Percentiles rank a stretch among this genome's conserved stretches.
Evolutionary conservation across 1,140 invertebrate genomes (phyloP).

Genomic region (Hirudo medicinalis): DNA sequence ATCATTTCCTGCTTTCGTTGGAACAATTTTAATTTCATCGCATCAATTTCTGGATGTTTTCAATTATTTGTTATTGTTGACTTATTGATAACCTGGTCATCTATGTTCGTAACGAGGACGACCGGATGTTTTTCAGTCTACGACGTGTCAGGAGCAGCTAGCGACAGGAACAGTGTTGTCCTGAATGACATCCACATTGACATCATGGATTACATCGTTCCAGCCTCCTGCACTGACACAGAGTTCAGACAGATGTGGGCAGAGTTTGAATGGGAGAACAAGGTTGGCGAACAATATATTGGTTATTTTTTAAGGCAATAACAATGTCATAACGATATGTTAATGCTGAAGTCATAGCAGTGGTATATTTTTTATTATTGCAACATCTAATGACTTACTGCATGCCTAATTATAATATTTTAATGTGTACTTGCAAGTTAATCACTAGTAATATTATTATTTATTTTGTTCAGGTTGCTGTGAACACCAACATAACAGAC

Average conservation of each 20-base stretch:
- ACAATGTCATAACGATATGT: too few relatives aligned
- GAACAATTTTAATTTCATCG: background rate
- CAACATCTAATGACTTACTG: too few relatives aligned
- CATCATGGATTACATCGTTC: constrained; percentile 99
- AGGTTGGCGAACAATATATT: constrained; percentile 49
- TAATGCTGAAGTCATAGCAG: too few relatives aligned
- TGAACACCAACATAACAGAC: constrained; percentile 85
- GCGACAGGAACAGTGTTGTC: constrained; percentile 89
- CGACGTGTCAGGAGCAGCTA: constrained; percentile 79
- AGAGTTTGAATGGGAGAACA: constrained; percentile 99
- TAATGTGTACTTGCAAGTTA: too few relatives aligned
- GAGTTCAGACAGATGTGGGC: constrained; percentile 99
- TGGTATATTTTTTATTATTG: too few relatives aligned
- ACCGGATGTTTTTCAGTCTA: constrained; percentile 55
- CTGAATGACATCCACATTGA: constrained; percentile 98
- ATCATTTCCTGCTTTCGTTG: background rate
- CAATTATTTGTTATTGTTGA: constrained; percentile 20
- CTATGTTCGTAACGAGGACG: background rate
- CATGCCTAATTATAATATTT: too few relatives aligned
- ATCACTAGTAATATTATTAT: too few relatives aligned
- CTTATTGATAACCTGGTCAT: background rate
- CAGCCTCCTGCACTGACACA: constrained; percentile 80
- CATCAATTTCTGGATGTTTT: background rate
- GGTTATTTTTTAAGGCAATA: too few relatives aligned
- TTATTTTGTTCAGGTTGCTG: constrained; percentile 54